Base-by-base conservation (phyloP, 2,888 invertebrate genomes). In the Drosophila heteroneura region DNA sequence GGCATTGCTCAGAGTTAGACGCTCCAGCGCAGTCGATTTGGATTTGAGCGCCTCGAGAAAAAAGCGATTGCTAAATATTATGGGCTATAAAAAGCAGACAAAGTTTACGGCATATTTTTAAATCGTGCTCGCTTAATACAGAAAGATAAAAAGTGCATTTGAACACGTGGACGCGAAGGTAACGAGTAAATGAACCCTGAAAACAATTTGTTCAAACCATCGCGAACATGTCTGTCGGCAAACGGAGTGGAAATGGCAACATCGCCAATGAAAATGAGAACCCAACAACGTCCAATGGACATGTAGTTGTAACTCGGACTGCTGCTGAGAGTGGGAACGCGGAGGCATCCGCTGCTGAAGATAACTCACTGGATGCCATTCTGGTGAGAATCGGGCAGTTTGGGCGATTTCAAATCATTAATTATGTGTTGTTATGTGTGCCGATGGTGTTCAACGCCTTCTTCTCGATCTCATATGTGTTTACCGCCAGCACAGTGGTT, bases 401-500 rank as follows among this genome's bases (percentile, higher is more conserved):
- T 77, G 96, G 96, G 16, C 94, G 94, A 67, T 96, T 95, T 92
- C 96, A 96, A 93, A 92, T 95, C 28, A 91, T 94, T 54, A 95
- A 95, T 81, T 95, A 95, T 79, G 83, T 94, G 41, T 92, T 96
- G 59, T 94, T 96, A 16, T 94, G 95, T 70, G 70, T 96, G 14
- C 96, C 96, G 7, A 94, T 96, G 74, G 93, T 96, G 22, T 95
- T 96, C 92, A 95, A 96, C 5, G 95, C 95, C 0, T 95, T 95
- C 76, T 95, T 95, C 81, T 94, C 95, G 88, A 94, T 95, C 82
- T 95, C 95, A 61, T 97, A 95, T 88, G 95, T 96, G 67, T 97
- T 97, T 92, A 95, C 96, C 0, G 96, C 96, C 4, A 95, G 95
- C 73, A 94, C 95, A 68, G 93, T 96, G 35, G 95, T 95, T 22